phyloP scores from a whole-genome alignment of 2,113 vertebrate species.

The Xiphophorus couchianus region DNA sequence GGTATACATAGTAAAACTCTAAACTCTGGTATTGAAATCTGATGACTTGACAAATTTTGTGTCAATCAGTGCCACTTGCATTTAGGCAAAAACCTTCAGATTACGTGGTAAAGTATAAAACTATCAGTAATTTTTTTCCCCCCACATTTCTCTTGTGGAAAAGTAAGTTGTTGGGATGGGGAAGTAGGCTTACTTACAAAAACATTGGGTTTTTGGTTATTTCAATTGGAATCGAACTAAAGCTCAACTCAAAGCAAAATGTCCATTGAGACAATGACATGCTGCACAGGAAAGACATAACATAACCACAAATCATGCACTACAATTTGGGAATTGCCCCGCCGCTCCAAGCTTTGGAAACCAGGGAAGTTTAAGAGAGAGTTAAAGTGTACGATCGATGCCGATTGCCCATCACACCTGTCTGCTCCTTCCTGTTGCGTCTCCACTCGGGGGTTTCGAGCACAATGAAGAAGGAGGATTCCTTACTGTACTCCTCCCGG shows the following conservation, averaged over 20 bases:
- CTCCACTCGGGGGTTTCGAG: slow-evolving; percentile 94
- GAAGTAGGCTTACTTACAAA: no score
- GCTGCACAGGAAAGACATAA: background rate
- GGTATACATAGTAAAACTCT: no score
- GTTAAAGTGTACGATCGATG: slow-evolving; percentile 15
- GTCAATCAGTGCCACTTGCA: no score
- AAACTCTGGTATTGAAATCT: no score
- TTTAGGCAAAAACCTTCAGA: no score
- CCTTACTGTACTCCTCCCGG: slow-evolving; percentile 99
- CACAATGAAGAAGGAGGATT: slow-evolving; percentile 97
- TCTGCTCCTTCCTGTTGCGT: slow-evolving; percentile 86
- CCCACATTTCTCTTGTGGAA: no score
- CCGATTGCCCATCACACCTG: slow-evolving; percentile 91
- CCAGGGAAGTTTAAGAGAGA: slow-evolving; percentile 16
- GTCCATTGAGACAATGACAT: background rate
- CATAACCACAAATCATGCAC: background rate
- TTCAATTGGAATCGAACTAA: background rate
- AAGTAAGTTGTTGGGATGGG: no score
- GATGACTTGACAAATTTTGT: no score
- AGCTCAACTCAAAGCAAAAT: background rate
- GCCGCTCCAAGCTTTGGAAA: background rate
- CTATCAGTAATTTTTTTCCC: no score
- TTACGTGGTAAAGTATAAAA: no score
- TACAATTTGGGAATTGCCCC: background rate
- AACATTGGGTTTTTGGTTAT: background rate